phyloP scores from a whole-genome alignment of 2,797 vertebrate species.

The Linurgus olivaceus region DNA sequence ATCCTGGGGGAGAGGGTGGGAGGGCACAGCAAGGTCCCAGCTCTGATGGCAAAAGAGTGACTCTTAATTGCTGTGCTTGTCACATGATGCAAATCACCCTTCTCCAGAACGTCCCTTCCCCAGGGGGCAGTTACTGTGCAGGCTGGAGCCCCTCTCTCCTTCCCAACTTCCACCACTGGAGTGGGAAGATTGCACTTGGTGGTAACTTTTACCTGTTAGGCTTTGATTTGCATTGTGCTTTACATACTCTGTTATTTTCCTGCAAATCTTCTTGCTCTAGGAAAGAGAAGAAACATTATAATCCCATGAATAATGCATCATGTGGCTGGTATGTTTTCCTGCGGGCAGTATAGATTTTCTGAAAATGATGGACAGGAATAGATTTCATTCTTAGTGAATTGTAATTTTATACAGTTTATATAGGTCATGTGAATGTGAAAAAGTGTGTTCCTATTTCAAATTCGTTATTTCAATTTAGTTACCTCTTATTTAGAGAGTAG shows the following conservation, averaged over 20 bases:
- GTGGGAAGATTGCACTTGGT: background rate
- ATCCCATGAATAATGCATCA: background rate
- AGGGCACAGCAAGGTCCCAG: background rate
- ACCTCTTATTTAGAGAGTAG: background rate
- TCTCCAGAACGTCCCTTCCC: background rate
- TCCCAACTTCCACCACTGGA: background rate
- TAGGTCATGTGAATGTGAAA: background rate
- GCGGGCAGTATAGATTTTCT: background rate
- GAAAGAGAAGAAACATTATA: background rate
- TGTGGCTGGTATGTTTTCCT: background rate
- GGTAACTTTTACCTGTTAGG: background rate
- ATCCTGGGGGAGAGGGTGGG: background rate
- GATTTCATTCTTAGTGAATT: background rate
- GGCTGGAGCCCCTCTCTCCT: background rate
- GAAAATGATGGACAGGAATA: background rate
- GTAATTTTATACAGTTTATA: background rate
- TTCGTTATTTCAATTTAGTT: background rate
- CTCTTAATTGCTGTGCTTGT: background rate
- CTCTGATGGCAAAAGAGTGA: background rate
- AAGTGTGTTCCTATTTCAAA: background rate
- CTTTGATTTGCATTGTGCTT: background rate
- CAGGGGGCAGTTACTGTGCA: background rate
- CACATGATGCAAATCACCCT: accelerated
- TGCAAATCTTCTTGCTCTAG: background rate
- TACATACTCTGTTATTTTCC: background rate